phyloP scores from a whole-genome alignment of 30 jellyfish, hydroid and myxozoan species.

The Chrysaora quinquecirrha region DNA sequence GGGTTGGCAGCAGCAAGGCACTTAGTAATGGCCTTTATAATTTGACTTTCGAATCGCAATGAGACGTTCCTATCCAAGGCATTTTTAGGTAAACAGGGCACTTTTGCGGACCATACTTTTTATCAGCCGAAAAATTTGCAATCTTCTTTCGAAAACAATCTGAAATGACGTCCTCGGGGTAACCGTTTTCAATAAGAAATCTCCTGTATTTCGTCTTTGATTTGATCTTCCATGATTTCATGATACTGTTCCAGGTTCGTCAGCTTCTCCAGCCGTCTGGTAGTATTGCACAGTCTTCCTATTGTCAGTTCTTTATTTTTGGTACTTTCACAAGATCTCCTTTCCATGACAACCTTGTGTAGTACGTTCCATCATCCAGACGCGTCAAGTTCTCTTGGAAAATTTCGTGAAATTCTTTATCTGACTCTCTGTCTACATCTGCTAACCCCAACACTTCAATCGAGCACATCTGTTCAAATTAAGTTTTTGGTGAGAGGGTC shows the following conservation, averaged over 20 bases:
- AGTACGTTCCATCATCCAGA: conserved; percentile 53
- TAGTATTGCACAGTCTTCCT: conserved; percentile 57
- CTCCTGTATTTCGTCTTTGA: conserved; percentile 62
- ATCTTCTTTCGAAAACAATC: too few relatives aligned
- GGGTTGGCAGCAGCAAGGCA: too few relatives aligned
- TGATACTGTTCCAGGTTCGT: conserved; percentile 56
- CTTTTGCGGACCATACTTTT: too few relatives aligned
- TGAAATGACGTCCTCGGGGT: too few relatives aligned
- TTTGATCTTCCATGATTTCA: conserved; percentile 62
- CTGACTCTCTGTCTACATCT: conserved; percentile 47
- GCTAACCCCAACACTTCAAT: conserved; percentile 58
- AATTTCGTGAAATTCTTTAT: conserved; percentile 33
- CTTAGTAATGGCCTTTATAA: too few relatives aligned
- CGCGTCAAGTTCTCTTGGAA: conserved; percentile 43
- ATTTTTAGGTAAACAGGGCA: too few relatives aligned
- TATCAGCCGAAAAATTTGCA: too few relatives aligned
- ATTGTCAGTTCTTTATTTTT: conserved; percentile 44
- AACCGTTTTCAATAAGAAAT: too few relatives aligned
- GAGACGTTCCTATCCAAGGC: too few relatives aligned
- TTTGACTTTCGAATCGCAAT: too few relatives aligned
- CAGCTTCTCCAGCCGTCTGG: conserved; percentile 60
- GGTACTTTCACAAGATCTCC: conserved; percentile 57
- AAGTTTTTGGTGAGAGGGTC: conserved; percentile 43
- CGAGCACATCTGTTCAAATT: conserved; percentile 70
- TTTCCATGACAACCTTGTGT: conserved; percentile 69